A percentile compares a stretch with the other conserved stretches of the same genome.
Conservation (phyloP, 1,140 invertebrate species). For the Lordiphosa stackelbergi region DNA sequence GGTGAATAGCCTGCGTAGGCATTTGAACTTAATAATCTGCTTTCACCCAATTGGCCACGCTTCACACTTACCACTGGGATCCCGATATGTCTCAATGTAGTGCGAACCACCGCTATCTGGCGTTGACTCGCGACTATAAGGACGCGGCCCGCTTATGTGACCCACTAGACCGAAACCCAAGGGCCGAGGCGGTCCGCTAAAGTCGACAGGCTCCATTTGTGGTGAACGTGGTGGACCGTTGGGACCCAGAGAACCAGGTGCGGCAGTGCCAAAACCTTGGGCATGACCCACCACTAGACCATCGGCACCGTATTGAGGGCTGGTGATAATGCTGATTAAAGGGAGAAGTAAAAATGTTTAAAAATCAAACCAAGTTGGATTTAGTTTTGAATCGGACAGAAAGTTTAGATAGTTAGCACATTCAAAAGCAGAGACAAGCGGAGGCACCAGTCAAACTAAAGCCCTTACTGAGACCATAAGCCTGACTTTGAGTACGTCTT, state of each 20-base stretch:
- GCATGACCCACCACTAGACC: constrained; percentile 72
- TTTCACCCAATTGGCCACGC: neutral
- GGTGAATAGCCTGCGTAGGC: constrained; percentile 85
- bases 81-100: constrained; percentile 89
- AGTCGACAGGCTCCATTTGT: constrained; percentile 82
- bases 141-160: constrained; percentile 78
- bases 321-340: constrained; percentile 79
- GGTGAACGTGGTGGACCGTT: constrained; percentile 72
- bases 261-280: constrained; percentile 69
- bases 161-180: constrained; percentile 77
- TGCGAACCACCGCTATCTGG: constrained; percentile 89
- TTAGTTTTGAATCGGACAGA: too few species aligned
- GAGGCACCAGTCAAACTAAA: too few species aligned
- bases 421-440: too few species aligned
- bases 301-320: constrained; percentile 80
- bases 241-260: constrained; percentile 59
- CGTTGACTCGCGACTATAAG: constrained; percentile 89
- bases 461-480: too few species aligned
- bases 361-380: too few species aligned
- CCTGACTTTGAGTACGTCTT: too few species aligned
- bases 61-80: constrained; percentile 84
- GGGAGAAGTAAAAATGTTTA: too few species aligned
- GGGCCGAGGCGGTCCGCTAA: constrained; percentile 78
- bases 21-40: neutral
- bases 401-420: too few species aligned